phyloP scores from a whole-genome alignment of 2,797 vertebrate species.

The Strix occidentalis region DNA sequence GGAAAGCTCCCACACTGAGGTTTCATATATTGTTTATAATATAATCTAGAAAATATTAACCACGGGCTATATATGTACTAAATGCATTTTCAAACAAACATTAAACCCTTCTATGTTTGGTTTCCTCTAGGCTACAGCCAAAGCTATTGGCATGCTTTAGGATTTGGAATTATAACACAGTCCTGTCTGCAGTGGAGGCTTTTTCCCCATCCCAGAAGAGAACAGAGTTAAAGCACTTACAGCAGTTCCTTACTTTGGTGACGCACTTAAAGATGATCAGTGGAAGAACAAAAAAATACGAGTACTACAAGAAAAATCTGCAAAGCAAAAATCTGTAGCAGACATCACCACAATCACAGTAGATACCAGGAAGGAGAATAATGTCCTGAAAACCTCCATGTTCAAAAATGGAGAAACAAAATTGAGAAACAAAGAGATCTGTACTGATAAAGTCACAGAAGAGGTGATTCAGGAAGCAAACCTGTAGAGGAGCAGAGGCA shows the following conservation, averaged over 20 bases:
- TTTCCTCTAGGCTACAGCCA: slow-evolving; percentile 26
- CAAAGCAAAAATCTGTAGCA: slow-evolving; percentile 11
- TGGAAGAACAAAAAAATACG: not conserved
- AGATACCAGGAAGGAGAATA: not conserved
- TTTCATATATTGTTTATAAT: not conserved
- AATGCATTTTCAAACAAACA: not conserved
- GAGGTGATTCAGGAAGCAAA: slow-evolving; percentile 28
- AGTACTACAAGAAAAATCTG: slow-evolving; percentile 30
- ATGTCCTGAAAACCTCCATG: not conserved
- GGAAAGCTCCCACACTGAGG: not conserved
- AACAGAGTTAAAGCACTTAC: slow-evolving; percentile 37
- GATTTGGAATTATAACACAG: slow-evolving; percentile 23
- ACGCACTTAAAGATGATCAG: slow-evolving; percentile 18
- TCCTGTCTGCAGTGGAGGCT: not conserved
- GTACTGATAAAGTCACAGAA: not conserved
- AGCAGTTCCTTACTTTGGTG: slow-evolving; percentile 18
- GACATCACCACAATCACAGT: not conserved
- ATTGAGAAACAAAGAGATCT: not conserved
- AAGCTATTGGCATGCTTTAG: slow-evolving; percentile 25
- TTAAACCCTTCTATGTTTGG: not conserved
- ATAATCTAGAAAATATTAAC: not conserved
- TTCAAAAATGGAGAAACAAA: slow-evolving; percentile 15
- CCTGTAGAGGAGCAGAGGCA: not conserved
- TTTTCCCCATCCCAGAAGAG: slow-evolving; percentile 9
- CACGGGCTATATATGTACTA: not conserved